Evolutionary conservation across 2,797 vertebrate species (phyloP).

Genomic region (Oreortyx pictus): DNA sequence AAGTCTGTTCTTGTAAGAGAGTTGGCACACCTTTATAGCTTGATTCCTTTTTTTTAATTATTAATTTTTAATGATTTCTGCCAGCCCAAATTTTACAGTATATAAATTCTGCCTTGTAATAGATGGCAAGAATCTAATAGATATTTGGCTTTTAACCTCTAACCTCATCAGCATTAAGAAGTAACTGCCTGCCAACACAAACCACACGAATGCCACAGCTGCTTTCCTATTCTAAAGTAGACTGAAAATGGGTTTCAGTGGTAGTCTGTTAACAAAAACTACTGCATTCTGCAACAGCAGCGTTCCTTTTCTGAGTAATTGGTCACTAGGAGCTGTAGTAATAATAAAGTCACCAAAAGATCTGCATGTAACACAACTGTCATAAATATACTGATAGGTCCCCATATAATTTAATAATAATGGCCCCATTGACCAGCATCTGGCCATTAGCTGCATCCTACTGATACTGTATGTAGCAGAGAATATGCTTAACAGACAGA

Average conservation of each 20-base stretch:
- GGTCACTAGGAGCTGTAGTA: not conserved
- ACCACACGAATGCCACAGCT: not conserved
- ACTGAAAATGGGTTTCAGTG: not conserved
- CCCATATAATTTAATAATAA: not conserved
- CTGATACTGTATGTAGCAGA: not conserved
- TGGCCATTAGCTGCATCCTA: not conserved
- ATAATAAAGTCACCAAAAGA: not conserved
- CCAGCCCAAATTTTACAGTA: not conserved
- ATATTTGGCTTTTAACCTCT: conserved; percentile 6
- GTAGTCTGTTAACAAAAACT: not conserved
- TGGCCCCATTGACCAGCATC: not conserved
- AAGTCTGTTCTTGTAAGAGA: not conserved
- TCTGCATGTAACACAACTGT: not conserved
- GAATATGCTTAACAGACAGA: not conserved
- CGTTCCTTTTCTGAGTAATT: not conserved
- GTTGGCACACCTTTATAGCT: not conserved
- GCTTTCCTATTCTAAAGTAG: conserved; percentile 11
- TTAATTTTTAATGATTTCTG: not conserved
- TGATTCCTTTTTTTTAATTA: not conserved
- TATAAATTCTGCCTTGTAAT: not conserved
- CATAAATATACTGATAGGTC: not conserved
- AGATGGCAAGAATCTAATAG: not conserved
- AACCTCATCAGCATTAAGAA: conserved; percentile 5
- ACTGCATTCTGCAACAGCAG: not conserved
- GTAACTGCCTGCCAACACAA: conserved; percentile 28